Evolutionary conservation across 1,140 invertebrate species (phyloP).

Genomic region (Penaeus chinensis): DNA sequence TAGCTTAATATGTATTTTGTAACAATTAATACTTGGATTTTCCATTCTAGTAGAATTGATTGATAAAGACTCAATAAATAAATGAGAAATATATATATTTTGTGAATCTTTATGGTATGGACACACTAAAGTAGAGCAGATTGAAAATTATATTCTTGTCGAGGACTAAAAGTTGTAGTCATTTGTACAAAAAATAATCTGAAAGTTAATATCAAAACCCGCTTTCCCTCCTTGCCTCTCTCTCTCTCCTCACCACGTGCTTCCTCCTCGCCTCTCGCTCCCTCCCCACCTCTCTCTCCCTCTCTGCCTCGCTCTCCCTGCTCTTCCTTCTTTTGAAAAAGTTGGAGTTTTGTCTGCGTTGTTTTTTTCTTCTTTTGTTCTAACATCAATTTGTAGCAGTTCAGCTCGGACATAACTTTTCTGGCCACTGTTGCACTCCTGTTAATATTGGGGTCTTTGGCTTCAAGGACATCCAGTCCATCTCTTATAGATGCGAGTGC

Average conservation of each 20-base stretch:
- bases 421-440: constrained; percentile 30
- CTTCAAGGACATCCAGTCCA: constrained; percentile 26
- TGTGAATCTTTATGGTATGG: too few relatives aligned
- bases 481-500: background rate
- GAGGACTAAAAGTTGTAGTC: too few relatives aligned
- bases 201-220: too few relatives aligned
- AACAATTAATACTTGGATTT: too few relatives aligned
- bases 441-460: constrained; percentile 22
- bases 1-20: too few relatives aligned
- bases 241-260: background rate
- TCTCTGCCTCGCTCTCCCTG: background rate
- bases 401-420: background rate
- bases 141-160: too few relatives aligned
- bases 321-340: background rate
- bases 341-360: background rate
- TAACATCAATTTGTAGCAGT: background rate
- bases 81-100: too few relatives aligned
- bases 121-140: too few relatives aligned
- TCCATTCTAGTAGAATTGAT: too few relatives aligned
- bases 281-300: background rate
- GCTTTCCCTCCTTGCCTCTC: background rate
- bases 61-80: too few relatives aligned
- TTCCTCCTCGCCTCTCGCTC: background rate
- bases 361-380: background rate
- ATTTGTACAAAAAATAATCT: too few relatives aligned